Conservation (phyloP, 2,113 vertebrate species). For the Pangasianodon gigas region DNA sequence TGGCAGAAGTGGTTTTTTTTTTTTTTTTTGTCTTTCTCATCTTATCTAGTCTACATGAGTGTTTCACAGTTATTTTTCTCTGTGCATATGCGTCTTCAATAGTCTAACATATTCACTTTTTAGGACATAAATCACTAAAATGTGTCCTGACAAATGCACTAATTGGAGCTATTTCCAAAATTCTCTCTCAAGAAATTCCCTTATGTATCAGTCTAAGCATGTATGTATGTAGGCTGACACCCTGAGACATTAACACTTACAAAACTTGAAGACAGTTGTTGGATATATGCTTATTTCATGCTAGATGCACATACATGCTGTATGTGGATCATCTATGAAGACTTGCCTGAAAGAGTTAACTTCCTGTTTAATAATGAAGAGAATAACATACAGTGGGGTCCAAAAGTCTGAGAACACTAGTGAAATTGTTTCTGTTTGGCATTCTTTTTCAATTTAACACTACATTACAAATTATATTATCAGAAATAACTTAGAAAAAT, state of each 20-base stretch:
- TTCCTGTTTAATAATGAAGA: background rate
- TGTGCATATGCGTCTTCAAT: background rate
- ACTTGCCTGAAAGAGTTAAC: background rate
- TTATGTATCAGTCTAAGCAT: too few relatives aligned
- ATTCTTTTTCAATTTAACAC: background rate
- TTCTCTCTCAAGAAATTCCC: background rate
- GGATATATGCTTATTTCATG: background rate
- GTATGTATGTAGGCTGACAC: background rate
- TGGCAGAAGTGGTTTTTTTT: slow-evolving; percentile 25
- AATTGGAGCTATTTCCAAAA: background rate
- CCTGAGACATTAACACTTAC: background rate
- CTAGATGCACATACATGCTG: background rate
- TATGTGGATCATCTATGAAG: background rate
- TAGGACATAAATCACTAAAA: background rate
- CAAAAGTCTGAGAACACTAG: background rate
- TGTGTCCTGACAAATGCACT: background rate
- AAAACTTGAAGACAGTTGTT: background rate
- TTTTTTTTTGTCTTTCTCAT: background rate
- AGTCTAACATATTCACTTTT: background rate
- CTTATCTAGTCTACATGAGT: background rate
- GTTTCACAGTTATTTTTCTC: background rate
- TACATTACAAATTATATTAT: background rate
- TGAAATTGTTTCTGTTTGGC: background rate
- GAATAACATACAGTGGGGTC: background rate
- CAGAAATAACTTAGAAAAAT: background rate